These are phyloP conservation scores for Actinernus sp. DNA, from an alignment of 92 coral and sea anemone genomes.

Conservation along the genomic window DNA sequence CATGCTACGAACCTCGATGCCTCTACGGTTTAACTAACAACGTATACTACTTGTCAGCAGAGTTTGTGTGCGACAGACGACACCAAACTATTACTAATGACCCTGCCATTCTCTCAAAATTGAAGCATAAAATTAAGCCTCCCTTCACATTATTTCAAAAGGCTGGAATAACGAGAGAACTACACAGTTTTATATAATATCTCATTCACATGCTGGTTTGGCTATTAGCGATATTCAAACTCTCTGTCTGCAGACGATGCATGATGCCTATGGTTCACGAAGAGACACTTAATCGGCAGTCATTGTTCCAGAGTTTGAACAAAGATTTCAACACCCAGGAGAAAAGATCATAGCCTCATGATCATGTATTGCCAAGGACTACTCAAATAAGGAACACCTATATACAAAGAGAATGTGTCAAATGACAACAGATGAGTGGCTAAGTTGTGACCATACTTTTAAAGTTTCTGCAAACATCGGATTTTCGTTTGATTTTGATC, in stretches of 20 bases:
- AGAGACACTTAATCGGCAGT: slow-evolving; percentile 13
- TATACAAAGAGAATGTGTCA: slow-evolving; percentile 48
- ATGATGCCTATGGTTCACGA: slow-evolving; percentile 42
- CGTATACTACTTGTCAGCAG: slow-evolving; percentile 39
- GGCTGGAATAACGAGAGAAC: slow-evolving; percentile 39
- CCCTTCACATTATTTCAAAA: slow-evolving; percentile 59
- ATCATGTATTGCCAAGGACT: slow-evolving; percentile 36
- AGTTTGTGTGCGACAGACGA: slow-evolving; percentile 38
- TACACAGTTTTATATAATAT: slow-evolving; percentile 36
- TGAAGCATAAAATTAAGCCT: slow-evolving; percentile 11
- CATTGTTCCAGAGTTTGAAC: slow-evolving; percentile 47
- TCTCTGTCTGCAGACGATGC: slow-evolving; percentile 37
- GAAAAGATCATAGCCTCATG: slow-evolving; percentile 48
- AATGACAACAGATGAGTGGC: slow-evolving; percentile 38
- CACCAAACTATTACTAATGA: slow-evolving; percentile 47
- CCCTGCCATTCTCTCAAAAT: slow-evolving; percentile 47
- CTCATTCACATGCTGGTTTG: slow-evolving; percentile 54
- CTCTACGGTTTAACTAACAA: slow-evolving; percentile 61
- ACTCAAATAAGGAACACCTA: slow-evolving; percentile 44
- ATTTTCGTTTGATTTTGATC: slow-evolving; percentile 42
- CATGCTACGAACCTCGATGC: slow-evolving; percentile 44
- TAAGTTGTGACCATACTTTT: slow-evolving; percentile 41
- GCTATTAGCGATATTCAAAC: slow-evolving; percentile 52
- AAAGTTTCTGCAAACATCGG: slow-evolving; percentile 42
- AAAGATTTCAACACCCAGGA: slow-evolving; percentile 35